phyloP scores from a whole-genome alignment of 2,113 vertebrate species.

The Telmatochromis sp. region DNA sequence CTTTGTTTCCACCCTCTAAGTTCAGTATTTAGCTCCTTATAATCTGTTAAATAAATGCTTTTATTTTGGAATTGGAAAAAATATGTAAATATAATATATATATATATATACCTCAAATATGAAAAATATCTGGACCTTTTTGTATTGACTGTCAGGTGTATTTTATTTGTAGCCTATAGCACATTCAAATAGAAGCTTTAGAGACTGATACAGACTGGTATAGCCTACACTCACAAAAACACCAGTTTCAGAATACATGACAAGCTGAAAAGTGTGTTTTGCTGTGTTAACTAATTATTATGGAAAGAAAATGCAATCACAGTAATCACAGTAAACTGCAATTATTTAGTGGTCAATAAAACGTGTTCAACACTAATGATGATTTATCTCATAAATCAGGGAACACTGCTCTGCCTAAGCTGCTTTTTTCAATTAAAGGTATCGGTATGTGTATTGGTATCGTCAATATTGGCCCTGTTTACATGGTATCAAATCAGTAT shows the following conservation, averaged over 20 bases:
- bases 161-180: neutral
- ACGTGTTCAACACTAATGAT: accelerated
- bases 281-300: neutral
- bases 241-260: neutral
- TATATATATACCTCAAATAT: neutral
- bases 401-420: neutral
- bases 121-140: neutral
- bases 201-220: neutral
- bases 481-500: neutral
- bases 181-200: neutral
- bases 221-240: neutral
- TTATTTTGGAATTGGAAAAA: neutral
- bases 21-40: neutral
- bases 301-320: neutral
- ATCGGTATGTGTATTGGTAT: neutral
- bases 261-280: neutral
- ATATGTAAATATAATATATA: neutral
- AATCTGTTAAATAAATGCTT: neutral
- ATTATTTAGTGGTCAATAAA: neutral
- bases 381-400: neutral
- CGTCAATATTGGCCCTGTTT: neutral
- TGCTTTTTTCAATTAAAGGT: neutral
- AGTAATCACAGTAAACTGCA: neutral
- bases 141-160: neutral
- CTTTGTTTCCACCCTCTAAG: neutral